These are phyloP conservation scores for Sarcophilus harrisii DNA, from an alignment of 2,797 vertebrate species.

Conservation along the genomic window DNA sequence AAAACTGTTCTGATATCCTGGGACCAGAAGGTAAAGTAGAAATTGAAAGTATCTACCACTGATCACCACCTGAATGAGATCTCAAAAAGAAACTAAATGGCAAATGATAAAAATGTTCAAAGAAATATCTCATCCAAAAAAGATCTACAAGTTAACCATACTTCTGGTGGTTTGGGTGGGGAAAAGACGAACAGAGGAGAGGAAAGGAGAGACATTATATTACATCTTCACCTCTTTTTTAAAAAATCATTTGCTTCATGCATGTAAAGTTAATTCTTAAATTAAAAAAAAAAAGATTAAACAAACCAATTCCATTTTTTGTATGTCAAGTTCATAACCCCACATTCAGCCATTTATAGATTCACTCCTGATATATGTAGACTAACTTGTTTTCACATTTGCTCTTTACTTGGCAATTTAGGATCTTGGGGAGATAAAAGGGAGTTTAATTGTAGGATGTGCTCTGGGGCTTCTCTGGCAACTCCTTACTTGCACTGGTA, in stretches of 20 bases:
- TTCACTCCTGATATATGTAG: not conserved
- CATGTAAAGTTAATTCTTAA: constrained; percentile 36
- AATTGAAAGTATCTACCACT: too few relatives aligned
- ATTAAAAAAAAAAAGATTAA: constrained; percentile 32
- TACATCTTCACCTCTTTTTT: constrained; percentile 45
- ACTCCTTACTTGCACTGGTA: not conserved
- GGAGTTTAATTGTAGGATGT: not conserved
- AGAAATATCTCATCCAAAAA: not conserved
- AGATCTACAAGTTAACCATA: not conserved
- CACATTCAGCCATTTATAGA: not conserved
- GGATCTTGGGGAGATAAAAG: not conserved
- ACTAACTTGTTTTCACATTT: not conserved
- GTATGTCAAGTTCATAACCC: not conserved
- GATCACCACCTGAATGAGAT: not conserved
- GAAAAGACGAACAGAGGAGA: too few relatives aligned
- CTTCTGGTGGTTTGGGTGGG: not conserved
- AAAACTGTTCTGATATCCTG: too few relatives aligned
- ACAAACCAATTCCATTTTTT: constrained; percentile 17
- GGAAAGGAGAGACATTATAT: constrained; percentile 5
- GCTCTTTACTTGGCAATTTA: not conserved
- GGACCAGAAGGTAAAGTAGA: too few relatives aligned
- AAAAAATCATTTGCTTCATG: constrained; percentile 28
- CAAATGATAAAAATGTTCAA: not conserved
- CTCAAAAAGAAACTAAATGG: not conserved
- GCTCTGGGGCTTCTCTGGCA: not conserved